Evolutionary conservation across 2,888 invertebrate species (phyloP).

Genomic region (Cremastinae sp.): DNA sequence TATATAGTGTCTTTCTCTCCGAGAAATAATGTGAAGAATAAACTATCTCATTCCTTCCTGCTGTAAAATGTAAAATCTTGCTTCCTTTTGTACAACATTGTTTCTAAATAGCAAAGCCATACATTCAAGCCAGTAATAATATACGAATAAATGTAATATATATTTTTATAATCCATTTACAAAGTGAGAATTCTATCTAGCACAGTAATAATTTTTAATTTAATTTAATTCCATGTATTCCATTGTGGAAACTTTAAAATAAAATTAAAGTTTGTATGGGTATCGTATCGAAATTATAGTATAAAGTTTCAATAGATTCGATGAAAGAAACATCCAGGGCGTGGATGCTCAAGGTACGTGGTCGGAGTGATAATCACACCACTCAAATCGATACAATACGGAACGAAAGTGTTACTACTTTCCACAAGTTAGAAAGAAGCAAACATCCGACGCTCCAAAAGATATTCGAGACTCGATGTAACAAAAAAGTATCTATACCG

Average conservation of each 20-base stretch:
- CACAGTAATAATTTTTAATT: too few species aligned
- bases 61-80: too few species aligned
- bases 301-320: constrained; percentile 49
- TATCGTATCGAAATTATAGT: constrained; percentile 49
- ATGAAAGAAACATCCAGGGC: constrained; percentile 53
- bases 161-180: too few species aligned
- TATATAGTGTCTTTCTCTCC: not conserved
- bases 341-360: constrained; percentile 57
- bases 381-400: constrained; percentile 2
- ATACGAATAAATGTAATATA: too few species aligned
- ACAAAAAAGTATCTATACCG: not conserved
- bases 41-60: too few species aligned
- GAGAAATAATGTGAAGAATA: constrained; percentile 19
- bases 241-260: too few species aligned
- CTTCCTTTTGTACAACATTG: too few species aligned
- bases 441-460: constrained; percentile 17
- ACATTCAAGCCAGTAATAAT: too few species aligned
- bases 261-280: constrained; percentile 38
- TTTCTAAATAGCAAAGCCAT: too few species aligned
- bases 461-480: constrained; percentile 10
- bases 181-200: too few species aligned
- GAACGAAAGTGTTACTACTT: constrained; percentile 33
- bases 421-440: constrained; percentile 15
- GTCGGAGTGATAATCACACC: constrained; percentile 42
- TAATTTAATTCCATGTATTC: too few species aligned